phyloP scores from a whole-genome alignment of 2,113 vertebrate species.

The Fregata magnificens region DNA sequence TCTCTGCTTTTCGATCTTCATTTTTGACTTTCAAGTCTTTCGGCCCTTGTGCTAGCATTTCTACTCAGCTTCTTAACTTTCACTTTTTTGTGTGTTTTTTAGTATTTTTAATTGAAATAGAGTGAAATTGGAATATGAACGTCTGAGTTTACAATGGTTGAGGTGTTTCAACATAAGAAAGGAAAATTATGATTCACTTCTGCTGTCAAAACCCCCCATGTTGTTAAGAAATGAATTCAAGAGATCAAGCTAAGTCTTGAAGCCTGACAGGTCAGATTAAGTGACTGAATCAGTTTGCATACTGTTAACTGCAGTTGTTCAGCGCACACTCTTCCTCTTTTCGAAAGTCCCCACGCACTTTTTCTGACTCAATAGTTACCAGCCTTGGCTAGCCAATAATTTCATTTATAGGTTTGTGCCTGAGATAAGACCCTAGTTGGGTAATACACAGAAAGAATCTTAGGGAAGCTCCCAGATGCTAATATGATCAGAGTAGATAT shows the following conservation, averaged over 20 bases:
- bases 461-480: background rate
- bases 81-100: background rate
- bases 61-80: background rate
- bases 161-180: background rate
- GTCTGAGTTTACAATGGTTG: background rate
- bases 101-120: background rate
- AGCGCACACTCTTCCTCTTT: background rate
- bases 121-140: background rate
- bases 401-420: background rate
- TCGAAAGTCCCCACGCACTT: rapidly evolving
- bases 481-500: background rate
- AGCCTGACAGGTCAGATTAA: background rate
- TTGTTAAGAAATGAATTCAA: background rate
- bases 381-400: background rate
- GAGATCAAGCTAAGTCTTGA: background rate
- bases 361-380: background rate
- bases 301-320: background rate
- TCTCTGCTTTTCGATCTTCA: background rate
- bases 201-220: background rate
- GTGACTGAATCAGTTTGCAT: background rate
- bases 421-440: background rate
- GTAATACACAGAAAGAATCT: background rate
- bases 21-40: background rate
- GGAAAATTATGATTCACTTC: background rate
- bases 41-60: background rate